Evolutionary conservation across 2,113 vertebrate genomes (phyloP).

Genomic region (Petaurus breviceps): DNA sequence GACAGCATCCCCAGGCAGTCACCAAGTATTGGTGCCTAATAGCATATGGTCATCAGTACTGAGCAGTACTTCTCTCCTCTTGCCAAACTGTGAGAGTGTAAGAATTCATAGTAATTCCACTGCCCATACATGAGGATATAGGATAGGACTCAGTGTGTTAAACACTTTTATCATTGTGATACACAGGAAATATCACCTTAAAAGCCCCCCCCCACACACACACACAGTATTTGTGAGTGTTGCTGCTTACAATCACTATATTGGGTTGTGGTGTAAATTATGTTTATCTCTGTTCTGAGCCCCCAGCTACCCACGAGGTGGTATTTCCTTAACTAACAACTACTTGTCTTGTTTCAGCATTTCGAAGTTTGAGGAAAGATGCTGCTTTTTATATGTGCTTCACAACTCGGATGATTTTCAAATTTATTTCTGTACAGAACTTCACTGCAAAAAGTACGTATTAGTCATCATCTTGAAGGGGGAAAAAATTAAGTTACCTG

Average conservation of each 20-base stretch:
- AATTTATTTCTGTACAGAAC: constrained; percentile 98
- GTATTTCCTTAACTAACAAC: constrained; percentile 40
- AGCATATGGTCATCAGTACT: rapidly evolving
- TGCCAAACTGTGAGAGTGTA: background rate
- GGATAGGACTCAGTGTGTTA: background rate
- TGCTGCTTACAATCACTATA: background rate
- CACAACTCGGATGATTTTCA: constrained; percentile 99
- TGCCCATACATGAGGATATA: background rate
- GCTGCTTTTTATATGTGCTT: constrained; percentile 96
- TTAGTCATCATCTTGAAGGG: constrained; percentile 38
- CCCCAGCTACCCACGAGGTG: background rate
- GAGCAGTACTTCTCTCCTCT: background rate
- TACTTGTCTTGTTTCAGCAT: constrained; percentile 87
- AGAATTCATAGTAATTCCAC: background rate
- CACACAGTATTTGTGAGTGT: background rate
- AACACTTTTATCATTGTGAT: background rate
- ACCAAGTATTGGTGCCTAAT: background rate
- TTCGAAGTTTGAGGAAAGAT: constrained; percentile 98
- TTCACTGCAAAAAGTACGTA: constrained; percentile 95
- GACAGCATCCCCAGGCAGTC: background rate
- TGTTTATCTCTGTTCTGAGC: constrained; percentile 29
- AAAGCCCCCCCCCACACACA: too few relatives aligned
- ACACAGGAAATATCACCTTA: background rate
- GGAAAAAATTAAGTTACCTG: constrained; percentile 13
- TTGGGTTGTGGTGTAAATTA: background rate